Conservation (phyloP, 2,888 invertebrate genomes). For the Imbricaverruca yamaguchii region DNA sequence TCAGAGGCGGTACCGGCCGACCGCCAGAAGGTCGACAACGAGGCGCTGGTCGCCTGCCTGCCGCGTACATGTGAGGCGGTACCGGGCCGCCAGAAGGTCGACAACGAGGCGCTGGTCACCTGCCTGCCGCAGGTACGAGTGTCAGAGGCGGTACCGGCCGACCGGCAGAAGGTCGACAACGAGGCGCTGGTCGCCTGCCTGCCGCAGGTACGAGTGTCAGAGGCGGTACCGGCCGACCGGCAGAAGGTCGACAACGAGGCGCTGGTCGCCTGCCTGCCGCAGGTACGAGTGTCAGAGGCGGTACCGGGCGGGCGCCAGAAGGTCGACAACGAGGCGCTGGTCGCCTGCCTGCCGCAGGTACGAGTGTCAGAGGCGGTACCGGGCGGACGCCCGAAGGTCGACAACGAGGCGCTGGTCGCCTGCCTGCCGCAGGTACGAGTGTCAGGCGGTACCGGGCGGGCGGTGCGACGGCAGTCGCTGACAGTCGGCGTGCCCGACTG, state of each 20-base stretch:
- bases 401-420: constrained; percentile 46
- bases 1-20: constrained; percentile 40
- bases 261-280: constrained; percentile 24
- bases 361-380: no score
- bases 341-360: constrained; percentile 19
- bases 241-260: constrained; percentile 51
- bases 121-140: neutral
- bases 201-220: neutral
- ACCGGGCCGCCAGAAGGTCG: constrained; percentile 44
- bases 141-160: constrained; percentile 43
- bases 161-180: constrained; percentile 50
- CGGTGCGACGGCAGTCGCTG: neutral
- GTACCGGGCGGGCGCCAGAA: constrained; percentile 50
- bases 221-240: constrained; percentile 48
- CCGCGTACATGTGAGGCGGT: neutral
- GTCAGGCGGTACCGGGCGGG: no score
- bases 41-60: constrained; percentile 38
- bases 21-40: constrained; percentile 50
- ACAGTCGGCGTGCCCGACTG: neutral
- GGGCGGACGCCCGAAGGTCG: no score
- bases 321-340: constrained; percentile 49
- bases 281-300: neutral
- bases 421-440: neutral
- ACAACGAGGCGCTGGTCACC: constrained; percentile 46
- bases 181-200: constrained; percentile 40